Conservation (phyloP, 1,140 invertebrate genomes). For the Leucophenga varia region DNA sequence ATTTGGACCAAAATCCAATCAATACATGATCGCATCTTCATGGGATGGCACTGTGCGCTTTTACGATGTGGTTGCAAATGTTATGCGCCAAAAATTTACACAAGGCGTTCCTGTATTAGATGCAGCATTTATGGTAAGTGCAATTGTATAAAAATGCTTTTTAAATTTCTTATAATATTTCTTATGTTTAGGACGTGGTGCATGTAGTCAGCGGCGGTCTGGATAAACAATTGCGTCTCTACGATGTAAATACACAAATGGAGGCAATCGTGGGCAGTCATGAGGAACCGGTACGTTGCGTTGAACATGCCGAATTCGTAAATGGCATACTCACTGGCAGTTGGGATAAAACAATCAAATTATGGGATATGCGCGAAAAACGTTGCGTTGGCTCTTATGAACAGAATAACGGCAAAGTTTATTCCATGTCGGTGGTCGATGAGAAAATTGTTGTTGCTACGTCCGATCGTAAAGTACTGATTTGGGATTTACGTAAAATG, state of each 20-base stretch:
- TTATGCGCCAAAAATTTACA: slow-evolving; percentile 81
- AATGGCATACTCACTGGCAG: slow-evolving; percentile 93
- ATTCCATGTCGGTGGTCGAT: slow-evolving; percentile 92
- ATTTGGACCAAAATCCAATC: slow-evolving; percentile 89
- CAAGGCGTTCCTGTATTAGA: slow-evolving; percentile 88
- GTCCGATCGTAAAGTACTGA: slow-evolving; percentile 83
- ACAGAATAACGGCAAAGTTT: slow-evolving; percentile 89
- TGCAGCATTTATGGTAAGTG: slow-evolving; percentile 87
- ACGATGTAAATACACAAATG: slow-evolving; percentile 85
- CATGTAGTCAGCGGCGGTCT: slow-evolving; percentile 92
- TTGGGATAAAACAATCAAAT: slow-evolving; percentile 94
- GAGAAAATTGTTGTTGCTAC: slow-evolving; percentile 97
- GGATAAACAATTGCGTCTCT: slow-evolving; percentile 87
- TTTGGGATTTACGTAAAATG: slow-evolving; percentile 99
- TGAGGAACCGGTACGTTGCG: slow-evolving; percentile 86
- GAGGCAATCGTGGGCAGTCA: slow-evolving; percentile 87
- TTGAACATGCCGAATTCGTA: slow-evolving; percentile 88
- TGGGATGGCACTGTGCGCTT: slow-evolving; percentile 92
- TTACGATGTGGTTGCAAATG: slow-evolving; percentile 89
- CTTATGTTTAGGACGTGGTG: slow-evolving; percentile 80
- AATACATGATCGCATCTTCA: slow-evolving; percentile 90
- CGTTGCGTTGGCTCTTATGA: slow-evolving; percentile 84
- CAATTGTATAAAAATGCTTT: background rate
- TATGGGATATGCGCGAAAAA: slow-evolving; percentile 89
- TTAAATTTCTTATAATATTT: slow-evolving; percentile 69